Percentiles rank a stretch among this genome's conserved stretches.
Conservation (phyloP, 2,888 invertebrate species). For the Protophormia terraenovae region DNA sequence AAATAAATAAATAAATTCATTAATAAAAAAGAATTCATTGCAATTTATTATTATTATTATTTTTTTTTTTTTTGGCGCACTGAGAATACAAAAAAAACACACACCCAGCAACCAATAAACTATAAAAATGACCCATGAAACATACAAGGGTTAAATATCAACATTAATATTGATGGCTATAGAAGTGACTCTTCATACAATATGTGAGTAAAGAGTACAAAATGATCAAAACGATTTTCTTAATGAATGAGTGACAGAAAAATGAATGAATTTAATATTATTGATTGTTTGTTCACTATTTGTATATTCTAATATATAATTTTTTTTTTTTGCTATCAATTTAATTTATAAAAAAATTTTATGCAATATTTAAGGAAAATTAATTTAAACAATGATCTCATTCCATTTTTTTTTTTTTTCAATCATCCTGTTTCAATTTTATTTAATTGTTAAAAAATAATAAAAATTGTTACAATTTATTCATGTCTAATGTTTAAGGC, state of each 20-base stretch:
- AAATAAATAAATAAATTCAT: conserved; percentile 53
- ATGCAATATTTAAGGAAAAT: conserved; percentile 26
- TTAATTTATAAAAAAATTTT: conserved; percentile 45
- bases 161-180: conserved; percentile 41
- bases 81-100: background rate
- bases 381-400: conserved; percentile 45
- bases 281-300: background rate
- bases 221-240: background rate
- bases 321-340: conserved; percentile 49
- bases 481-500: background rate
- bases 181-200: background rate
- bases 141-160: background rate
- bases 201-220: background rate
- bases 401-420: background rate
- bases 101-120: background rate
- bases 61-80: conserved; percentile 28
- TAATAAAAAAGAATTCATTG: conserved; percentile 42
- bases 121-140: background rate
- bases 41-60: too few relatives aligned
- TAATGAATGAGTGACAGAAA: conserved; percentile 27
- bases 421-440: background rate
- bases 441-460: background rate
- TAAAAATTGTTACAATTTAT: background rate
- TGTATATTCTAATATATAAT: conserved; percentile 25
- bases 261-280: conserved; percentile 37